Conservation (phyloP, 2,888 invertebrate species). For the Tiphia femorata region DNA sequence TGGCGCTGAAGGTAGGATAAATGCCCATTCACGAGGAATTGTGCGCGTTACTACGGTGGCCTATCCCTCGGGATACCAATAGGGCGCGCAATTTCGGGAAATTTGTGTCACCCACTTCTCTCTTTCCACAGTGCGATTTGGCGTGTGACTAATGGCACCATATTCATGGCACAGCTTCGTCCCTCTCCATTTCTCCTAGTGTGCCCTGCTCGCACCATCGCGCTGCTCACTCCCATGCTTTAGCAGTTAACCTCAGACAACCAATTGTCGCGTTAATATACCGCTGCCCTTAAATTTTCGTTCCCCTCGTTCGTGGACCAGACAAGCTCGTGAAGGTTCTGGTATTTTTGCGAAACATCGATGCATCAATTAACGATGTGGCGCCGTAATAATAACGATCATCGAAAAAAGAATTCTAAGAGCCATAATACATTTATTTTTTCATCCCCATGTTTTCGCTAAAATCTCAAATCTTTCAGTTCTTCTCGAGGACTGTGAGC, state of each 20-base stretch:
- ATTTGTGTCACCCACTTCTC: slow-evolving; percentile 53
- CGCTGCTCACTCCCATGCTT: slow-evolving; percentile 39
- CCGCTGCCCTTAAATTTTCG: slow-evolving; percentile 52
- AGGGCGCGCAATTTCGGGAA: slow-evolving; percentile 51
- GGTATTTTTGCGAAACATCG: no score
- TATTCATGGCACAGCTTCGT: slow-evolving; percentile 48
- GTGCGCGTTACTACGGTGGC: slow-evolving; percentile 45
- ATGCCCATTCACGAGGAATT: slow-evolving; percentile 49
- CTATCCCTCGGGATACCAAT: slow-evolving; percentile 48
- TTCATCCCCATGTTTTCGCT: no score
- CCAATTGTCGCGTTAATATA: slow-evolving; percentile 52
- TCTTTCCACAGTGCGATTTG: slow-evolving; percentile 47
- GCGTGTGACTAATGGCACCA: slow-evolving; percentile 55
- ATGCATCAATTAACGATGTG: no score
- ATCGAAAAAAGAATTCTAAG: no score
- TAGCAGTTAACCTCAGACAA: slow-evolving; percentile 57
- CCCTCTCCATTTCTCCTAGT: neutral
- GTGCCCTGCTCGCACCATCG: slow-evolving; percentile 20
- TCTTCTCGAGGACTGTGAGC: no score
- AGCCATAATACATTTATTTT: no score
- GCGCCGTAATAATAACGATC: no score
- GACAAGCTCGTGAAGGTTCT: slow-evolving; percentile 31
- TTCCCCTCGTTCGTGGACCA: slow-evolving; percentile 26
- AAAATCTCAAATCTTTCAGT: no score
- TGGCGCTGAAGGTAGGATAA: slow-evolving; percentile 30